These are phyloP conservation scores for Orchestia grillus DNA, from an alignment of 1,140 invertebrate genomes.

Conservation along the genomic window DNA sequence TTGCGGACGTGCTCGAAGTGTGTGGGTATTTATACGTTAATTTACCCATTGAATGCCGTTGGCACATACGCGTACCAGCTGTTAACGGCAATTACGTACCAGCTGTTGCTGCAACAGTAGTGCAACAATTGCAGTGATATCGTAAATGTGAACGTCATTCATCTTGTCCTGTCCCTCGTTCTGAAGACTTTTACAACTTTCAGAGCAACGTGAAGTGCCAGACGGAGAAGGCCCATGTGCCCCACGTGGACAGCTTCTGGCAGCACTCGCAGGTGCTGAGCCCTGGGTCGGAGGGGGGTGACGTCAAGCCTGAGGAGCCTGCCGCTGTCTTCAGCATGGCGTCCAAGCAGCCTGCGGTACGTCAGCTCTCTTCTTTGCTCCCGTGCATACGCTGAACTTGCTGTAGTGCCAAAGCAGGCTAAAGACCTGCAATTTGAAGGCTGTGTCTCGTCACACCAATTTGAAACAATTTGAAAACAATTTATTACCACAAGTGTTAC, in stretches of 20 bases:
- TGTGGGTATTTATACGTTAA: no score
- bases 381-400: neutral
- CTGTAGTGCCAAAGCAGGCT: neutral
- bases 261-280: slow-evolving; percentile 20
- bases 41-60: no score
- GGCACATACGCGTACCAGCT: no score
- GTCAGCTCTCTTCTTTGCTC: neutral
- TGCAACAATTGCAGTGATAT: neutral
- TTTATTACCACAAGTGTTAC: no score
- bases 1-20: no score
- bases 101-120: neutral
- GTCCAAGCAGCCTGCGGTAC: neutral
- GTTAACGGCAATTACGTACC: no score
- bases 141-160: no score
- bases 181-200: neutral
- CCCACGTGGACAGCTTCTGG: slow-evolving; percentile 47
- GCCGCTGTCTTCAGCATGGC: no score
- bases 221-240: slow-evolving; percentile 17
- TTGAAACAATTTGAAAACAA: no score
- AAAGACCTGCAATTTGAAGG: neutral
- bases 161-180: neutral
- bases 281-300: neutral
- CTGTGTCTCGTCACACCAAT: no score
- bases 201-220: slow-evolving; percentile 47
- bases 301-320: neutral